Base-by-base conservation (phyloP, 2,797 vertebrate species). In the Ctenopoma kingsleyae region DNA sequence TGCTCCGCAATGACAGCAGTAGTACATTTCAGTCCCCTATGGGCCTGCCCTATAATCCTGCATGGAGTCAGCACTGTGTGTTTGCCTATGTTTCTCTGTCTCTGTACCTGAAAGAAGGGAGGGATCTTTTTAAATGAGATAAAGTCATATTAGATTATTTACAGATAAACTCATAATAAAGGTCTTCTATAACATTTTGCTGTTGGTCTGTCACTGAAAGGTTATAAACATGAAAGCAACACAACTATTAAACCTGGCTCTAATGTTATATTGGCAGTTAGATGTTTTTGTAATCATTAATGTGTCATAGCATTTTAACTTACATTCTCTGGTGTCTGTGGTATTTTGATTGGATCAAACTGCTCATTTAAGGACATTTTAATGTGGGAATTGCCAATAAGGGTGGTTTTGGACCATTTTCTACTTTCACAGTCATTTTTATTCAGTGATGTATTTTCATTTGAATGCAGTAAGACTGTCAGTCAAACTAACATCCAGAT, bases 1-100 rank as follows among this genome's bases (percentile, higher is more conserved):
- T 81, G 81, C 83, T 82, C 82, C 71, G 80, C 86, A 82, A 85
- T 87, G 83, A 90, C 84, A 88, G 81, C 74, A 83, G 85, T 88
- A 82, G 86, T 87, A 89, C 86, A 91, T 88, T 89, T 86, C 71
- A 78, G 85, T 80, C 81, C 90, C 80, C 85, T 58, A 83, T 81
- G 84, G 88, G 83, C 67, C 81, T 89, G 86, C 79, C 84, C 83
- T 88, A 88, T 86, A 89, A 91, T 86, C 76, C 81, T 88, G 75
- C 76, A 79, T 85, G 82, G 70, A 80, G 81, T 76, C 56, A 6
- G 64, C 47, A 62, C 50, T 64, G 52, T 78, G 38, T 59, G 66
- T 64, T 53, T 74, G 52, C 40, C 10, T 57, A 70, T 57, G 58
- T 73, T 58, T 78, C 47, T 80, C 49, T 52, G 64, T 68, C 59